Conservation (phyloP, 2,888 invertebrate genomes). For the Microplitis manilae region DNA sequence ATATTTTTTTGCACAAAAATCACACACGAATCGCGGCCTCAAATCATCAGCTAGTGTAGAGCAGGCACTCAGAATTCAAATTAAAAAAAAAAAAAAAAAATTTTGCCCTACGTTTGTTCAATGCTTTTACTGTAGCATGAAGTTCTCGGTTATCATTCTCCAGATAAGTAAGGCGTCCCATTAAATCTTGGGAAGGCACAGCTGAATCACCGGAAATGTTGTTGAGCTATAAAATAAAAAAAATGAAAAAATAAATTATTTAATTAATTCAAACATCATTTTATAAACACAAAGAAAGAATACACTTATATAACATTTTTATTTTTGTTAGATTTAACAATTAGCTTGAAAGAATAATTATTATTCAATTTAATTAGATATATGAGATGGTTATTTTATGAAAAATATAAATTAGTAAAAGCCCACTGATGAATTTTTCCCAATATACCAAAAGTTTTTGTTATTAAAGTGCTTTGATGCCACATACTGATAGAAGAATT, state of each 20-base stretch:
- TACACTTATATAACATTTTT: background rate
- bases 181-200: conserved; percentile 75
- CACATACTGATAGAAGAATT: too few relatives aligned
- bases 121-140: conserved; percentile 46
- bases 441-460: background rate
- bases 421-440: background rate
- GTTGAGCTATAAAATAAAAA: conserved; percentile 76
- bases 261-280: background rate
- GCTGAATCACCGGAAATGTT: conserved; percentile 76
- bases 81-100: background rate
- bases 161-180: conserved; percentile 74
- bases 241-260: background rate
- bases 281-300: background rate
- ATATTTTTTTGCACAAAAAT: background rate
- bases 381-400: conserved; percentile 16
- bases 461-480: background rate
- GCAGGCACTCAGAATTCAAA: background rate
- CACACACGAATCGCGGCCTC: too few relatives aligned
- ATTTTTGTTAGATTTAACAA: background rate
- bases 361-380: conserved; percentile 12
- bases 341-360: background rate
- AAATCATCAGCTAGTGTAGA: too few relatives aligned
- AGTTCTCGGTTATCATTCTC: conserved; percentile 77
- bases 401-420: background rate
- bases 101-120: conserved; percentile 18